Evolutionary conservation across 2,113 vertebrate species (phyloP).

Genomic region (Anarhynchus alexandrinus): DNA sequence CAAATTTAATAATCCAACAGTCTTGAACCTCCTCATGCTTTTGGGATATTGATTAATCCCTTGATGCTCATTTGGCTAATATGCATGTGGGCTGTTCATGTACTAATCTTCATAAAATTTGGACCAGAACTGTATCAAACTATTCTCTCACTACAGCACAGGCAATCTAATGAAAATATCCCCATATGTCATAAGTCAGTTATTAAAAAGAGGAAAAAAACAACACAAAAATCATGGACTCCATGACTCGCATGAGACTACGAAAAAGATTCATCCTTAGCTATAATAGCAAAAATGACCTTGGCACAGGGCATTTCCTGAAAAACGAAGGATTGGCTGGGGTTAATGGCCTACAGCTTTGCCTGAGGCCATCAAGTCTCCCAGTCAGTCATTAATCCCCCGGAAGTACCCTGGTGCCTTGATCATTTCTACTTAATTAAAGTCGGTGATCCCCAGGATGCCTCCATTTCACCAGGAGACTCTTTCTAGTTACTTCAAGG

Average conservation of each 20-base stretch:
- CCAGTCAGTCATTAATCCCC: constrained; percentile 56
- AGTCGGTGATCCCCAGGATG: constrained; percentile 59
- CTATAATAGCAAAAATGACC: constrained; percentile 45
- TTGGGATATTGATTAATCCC: constrained; percentile 34
- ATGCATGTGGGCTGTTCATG: background rate
- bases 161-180: constrained; percentile 28
- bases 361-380: constrained; percentile 52
- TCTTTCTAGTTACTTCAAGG: constrained; percentile 63
- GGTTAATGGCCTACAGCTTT: constrained; percentile 67
- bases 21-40: background rate
- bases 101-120: background rate
- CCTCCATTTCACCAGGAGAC: constrained; percentile 48
- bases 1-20: background rate
- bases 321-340: constrained; percentile 38
- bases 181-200: background rate
- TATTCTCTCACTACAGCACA: background rate
- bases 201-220: constrained; percentile 14
- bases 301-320: constrained; percentile 51
- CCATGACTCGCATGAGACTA: background rate
- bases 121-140: background rate
- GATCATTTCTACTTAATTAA: constrained; percentile 66
- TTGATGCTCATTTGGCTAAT: constrained; percentile 21
- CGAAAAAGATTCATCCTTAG: constrained; percentile 30
- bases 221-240: constrained; percentile 29
- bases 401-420: constrained; percentile 49